Evolutionary conservation across 2,888 invertebrate genomes (phyloP).

Genomic region (Euzetes globulus): DNA sequence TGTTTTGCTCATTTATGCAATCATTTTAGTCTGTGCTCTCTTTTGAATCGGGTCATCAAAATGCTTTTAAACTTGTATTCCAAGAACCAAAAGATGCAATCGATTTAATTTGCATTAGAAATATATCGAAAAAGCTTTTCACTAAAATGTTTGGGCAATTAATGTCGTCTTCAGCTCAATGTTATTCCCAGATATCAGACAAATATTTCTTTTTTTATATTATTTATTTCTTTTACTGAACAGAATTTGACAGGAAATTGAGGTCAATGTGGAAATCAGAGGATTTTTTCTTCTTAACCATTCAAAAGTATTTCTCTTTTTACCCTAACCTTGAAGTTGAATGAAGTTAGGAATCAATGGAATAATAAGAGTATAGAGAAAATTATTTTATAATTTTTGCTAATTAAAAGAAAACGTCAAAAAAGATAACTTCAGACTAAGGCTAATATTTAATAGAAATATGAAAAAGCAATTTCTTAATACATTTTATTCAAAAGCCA

Average conservation of each 20-base stretch:
- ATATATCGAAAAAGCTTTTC: not conserved
- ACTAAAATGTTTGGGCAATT: not conserved
- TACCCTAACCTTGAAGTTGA: not conserved
- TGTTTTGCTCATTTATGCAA: not conserved
- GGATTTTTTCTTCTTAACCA: not conserved
- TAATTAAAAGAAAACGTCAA: no score
- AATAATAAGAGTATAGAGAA: no score
- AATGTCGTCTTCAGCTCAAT: not conserved
- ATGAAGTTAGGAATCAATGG: no score
- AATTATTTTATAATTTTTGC: no score
- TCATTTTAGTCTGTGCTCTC: not conserved
- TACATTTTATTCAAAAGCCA: not conserved
- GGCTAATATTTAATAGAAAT: no score
- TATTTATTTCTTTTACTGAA: not conserved
- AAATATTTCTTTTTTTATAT: not conserved
- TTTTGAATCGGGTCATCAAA: slow-evolving; percentile 9
- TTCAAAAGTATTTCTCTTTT: not conserved
- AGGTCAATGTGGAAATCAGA: slow-evolving; percentile 15
- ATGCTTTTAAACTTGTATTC: not conserved
- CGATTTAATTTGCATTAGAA: slow-evolving; percentile 2
- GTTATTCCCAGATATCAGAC: not conserved
- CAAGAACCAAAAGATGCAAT: slow-evolving; percentile 3
- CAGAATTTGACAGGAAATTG: slow-evolving; percentile 14
- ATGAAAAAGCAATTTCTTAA: no score
- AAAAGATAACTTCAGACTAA: no score